Evolutionary conservation across 2,888 invertebrate genomes (phyloP), one percentile per base, ranked within the genome.

Genomic region (Icerya purchasi): DNA sequence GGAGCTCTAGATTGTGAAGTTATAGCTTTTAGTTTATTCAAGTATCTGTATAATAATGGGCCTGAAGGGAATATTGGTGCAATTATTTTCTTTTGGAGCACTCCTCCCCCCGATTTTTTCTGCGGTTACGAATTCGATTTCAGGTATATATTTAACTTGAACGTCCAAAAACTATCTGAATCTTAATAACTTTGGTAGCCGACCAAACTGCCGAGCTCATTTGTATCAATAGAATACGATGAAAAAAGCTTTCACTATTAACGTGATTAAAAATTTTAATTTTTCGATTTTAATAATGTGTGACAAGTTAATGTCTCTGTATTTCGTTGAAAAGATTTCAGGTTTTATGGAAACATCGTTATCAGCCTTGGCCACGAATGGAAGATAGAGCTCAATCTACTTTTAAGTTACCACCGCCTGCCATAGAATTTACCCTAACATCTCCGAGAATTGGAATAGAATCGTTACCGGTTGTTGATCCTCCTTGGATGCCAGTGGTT

Each of bases 301-400:
- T 14, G 22, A n/a, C 2, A 8, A 19, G 10, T 2, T n/a, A n/a
- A n/a, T 54, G 2, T 3, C 1, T 10, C 18, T 51, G 21, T 53
- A 23, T 54, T 20, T 24, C 22, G 56, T 57, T 51, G 23, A 63
- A 14, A 61, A 81, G 88, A 62, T 94, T 92, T 73, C 87, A 93
- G 78, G 86, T 90, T 1, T 77, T 98, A 65, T 98, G 97, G 97
- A 90, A 92, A 69, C 82, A 91, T 65, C 79, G 98, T 1, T 94
- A 91, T 70, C 98, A 98, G 77, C 93, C 94, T 1, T 98, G 98
- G 98, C 92, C 96, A 0, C 80, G 97, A 61, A 94, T 99, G 96
- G 98, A 99, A 72, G 97, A 97, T 68, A 87, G 89, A 5, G 97
- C 97, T 0, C 92, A 94, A 61, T 74, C 88, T 62, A 84, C 88